Conservation (phyloP, 2,888 invertebrate genomes). For the Agrochola litura region DNA sequence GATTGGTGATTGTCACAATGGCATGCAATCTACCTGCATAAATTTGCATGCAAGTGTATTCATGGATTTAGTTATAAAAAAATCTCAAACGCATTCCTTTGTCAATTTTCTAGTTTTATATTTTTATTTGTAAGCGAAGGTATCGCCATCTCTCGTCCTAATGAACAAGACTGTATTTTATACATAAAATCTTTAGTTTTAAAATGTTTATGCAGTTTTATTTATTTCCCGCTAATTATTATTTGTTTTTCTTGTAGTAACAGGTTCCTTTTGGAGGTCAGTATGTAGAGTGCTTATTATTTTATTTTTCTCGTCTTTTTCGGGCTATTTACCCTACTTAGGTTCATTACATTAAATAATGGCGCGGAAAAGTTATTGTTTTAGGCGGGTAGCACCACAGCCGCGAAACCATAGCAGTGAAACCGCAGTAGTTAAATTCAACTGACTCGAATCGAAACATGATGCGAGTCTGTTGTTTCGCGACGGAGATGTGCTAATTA, state of each 20-base stretch:
- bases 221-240: conserved; percentile 55
- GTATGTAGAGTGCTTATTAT: conserved; percentile 67
- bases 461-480: too few species aligned
- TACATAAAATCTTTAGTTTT: conserved; percentile 37
- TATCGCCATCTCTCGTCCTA: conserved; percentile 22
- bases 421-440: too few species aligned
- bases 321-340: not conserved
- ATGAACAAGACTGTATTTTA: conserved; percentile 54
- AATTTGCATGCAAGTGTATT: not conserved
- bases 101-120: not conserved
- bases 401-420: too few species aligned
- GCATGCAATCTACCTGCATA: not conserved
- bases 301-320: not conserved
- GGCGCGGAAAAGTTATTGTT: not conserved
- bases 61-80: not conserved
- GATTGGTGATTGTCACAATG: not conserved
- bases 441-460: too few species aligned
- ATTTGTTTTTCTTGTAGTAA: conserved; percentile 60
- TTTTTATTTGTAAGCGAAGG: conserved; percentile 4
- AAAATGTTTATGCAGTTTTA: conserved; percentile 33
- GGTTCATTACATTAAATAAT: not conserved
- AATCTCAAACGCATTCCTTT: conserved; percentile 1
- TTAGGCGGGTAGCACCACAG: not conserved
- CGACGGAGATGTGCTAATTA: too few species aligned
- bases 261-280: conserved; percentile 74